Evolutionary conservation across 1,140 invertebrate genomes (phyloP), one percentile per base, ranked within the genome.

Genomic region (Drosophila subobscura): DNA sequence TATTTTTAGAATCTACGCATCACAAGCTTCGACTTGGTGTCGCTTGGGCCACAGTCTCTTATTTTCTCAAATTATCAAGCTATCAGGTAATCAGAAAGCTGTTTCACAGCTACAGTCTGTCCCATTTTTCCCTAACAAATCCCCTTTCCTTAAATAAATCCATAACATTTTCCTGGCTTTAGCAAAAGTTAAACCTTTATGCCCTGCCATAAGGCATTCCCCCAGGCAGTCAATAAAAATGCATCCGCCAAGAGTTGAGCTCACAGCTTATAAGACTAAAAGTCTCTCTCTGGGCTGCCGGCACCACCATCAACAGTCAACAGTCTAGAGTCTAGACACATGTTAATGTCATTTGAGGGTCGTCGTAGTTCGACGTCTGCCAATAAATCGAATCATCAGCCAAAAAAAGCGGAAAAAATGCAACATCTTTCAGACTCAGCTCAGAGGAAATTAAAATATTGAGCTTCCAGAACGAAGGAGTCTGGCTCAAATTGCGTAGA

Each of bases 371-470:
- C 16, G 12, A 74, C 75, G 65, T 67, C 81, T 85, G 77, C 64
- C 81, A 77, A 81, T 71, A 86, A 85, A 86, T 81, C 73, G 73
- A 81, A 85, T 86, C 73, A 86, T 46, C 47, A 27, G 25, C 6
- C 46, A 16, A 42, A 52, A 65, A 60, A 51, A 20, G 46, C 14
- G 10, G 41, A 20, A 27, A 53, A 56, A 77, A 68, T 53, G 37
- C 4, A 50, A 42, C 61, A 72, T 63, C 74, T 72, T 60, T 50
- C 14, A 47, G 49, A 60, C 66, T 64, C 47, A 49, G 61, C 22
- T 42, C 41, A 70, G 33, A 85, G 80, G 80, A 85, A 85, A 85
- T 85, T 85, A 86, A 86, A 80, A 77, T 85, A 64, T 70, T 64
- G 16, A 71, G 72, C 49, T 56, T 68, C 25, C 71, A 23, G 51